A percentile compares a stretch with the other conserved stretches of the same genome.
Conservation (phyloP, 2,888 invertebrate species). For the Pseudeuparius sepicola region DNA sequence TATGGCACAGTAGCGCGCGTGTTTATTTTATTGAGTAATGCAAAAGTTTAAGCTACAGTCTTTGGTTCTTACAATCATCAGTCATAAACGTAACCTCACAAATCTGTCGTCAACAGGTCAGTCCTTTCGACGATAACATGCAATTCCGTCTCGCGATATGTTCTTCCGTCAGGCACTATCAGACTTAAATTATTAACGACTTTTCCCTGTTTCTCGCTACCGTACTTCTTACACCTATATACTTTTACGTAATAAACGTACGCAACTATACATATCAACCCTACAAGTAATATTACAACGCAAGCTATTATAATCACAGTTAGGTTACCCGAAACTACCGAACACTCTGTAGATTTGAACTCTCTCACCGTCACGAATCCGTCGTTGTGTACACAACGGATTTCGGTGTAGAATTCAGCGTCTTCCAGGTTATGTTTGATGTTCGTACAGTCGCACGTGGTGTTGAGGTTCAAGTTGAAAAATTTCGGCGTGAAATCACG, state of each 20-base stretch:
- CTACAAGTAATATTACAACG: conserved; percentile 41
- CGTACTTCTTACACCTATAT: conserved; percentile 36
- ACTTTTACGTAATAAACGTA: conserved; percentile 38
- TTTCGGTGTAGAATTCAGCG: conserved; percentile 28
- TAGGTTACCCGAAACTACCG: conserved; percentile 30
- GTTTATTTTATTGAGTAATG: too few relatives aligned
- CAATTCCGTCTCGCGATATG: conserved; percentile 77
- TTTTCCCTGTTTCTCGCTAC: conserved; percentile 33
- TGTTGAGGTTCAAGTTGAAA: conserved; percentile 49
- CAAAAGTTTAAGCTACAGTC: too few relatives aligned
- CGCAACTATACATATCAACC: conserved; percentile 35
- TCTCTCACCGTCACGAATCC: conserved; percentile 29
- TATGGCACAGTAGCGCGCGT: too few relatives aligned
- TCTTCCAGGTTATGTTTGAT: conserved; percentile 27
- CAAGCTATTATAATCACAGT: conserved; percentile 36
- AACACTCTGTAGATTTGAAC: conserved; percentile 31
- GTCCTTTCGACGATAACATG: conserved; percentile 79
- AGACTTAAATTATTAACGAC: conserved; percentile 43
- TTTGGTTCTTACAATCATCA: too few relatives aligned
- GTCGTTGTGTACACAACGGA: conserved; percentile 32
- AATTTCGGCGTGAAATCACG: conserved; percentile 47
- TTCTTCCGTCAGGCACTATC: conserved; percentile 71
- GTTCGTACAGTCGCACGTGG: conserved; percentile 46
- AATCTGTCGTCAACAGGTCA: conserved; percentile 70
- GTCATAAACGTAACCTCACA: conserved; percentile 39